phyloP scores from a whole-genome alignment of 2,888 invertebrate species.

The Caenorhabditis sp. region DNA sequence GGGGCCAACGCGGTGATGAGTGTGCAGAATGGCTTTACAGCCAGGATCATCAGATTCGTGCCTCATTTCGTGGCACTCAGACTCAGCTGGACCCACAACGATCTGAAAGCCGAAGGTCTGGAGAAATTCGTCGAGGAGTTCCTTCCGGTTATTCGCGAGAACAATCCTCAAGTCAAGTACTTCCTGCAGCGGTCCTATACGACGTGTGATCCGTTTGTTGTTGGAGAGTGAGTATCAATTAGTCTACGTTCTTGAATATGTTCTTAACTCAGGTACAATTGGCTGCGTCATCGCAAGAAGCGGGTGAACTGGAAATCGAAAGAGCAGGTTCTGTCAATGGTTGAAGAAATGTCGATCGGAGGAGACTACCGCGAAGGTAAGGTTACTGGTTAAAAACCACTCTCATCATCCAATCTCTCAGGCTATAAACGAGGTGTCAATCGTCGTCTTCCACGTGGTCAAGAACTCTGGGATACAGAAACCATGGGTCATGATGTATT shows the following conservation, averaged over 20 bases:
- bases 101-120: constrained; percentile 79
- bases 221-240: constrained; percentile 77
- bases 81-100: constrained; percentile 80
- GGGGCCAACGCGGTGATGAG: constrained; percentile 76
- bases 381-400: neutral
- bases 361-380: constrained; percentile 80
- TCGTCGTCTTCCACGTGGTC: constrained; percentile 79
- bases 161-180: constrained; percentile 61
- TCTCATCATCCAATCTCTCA: constrained; percentile 10
- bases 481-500: constrained; percentile 83
- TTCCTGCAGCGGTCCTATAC: constrained; percentile 71
- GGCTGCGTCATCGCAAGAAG: constrained; percentile 74
- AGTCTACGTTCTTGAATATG: neutral
- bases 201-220: constrained; percentile 81
- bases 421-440: constrained; percentile 77
- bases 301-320: constrained; percentile 76
- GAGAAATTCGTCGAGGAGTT: constrained; percentile 81
- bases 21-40: constrained; percentile 74
- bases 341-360: constrained; percentile 81
- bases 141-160: constrained; percentile 78
- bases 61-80: constrained; percentile 79
- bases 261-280: constrained; percentile 69
- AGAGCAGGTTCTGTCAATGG: constrained; percentile 80
- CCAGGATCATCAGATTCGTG: constrained; percentile 73
- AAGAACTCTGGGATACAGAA: constrained; percentile 81